These are phyloP conservation scores for Melanostoma scalare DNA, from an alignment of 2,888 invertebrate species.

Conservation along the genomic window DNA sequence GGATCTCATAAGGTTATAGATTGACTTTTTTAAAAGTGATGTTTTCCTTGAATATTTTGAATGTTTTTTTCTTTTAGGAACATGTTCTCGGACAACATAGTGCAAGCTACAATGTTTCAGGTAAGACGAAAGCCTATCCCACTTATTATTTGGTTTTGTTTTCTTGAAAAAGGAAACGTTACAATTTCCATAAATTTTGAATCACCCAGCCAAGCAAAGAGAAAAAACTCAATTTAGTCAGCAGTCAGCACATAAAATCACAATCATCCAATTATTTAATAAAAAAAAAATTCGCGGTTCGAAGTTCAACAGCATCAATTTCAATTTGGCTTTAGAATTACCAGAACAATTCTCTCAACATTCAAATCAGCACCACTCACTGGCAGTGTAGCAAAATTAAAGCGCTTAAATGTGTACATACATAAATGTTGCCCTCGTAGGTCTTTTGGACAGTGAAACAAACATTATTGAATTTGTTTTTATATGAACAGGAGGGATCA, in stretches of 20 bases:
- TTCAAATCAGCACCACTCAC: conserved; percentile 40
- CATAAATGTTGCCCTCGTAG: conserved; percentile 3
- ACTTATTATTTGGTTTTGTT: conserved; percentile 8
- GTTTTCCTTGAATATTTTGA: conserved; percentile 54
- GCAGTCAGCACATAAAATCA: conserved; percentile 39
- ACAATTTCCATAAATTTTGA: conserved; percentile 9
- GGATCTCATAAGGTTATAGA: conserved; percentile 91
- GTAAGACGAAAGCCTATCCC: conserved; percentile 80
- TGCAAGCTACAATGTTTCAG: conserved; percentile 92
- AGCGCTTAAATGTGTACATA: not conserved
- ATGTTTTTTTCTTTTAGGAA: conserved; percentile 86
- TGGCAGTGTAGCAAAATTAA: conserved; percentile 18
- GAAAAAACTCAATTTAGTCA: conserved; percentile 22
- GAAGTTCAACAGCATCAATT: conserved; percentile 67
- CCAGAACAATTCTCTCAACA: conserved; percentile 30
- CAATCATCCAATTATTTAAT: conserved; percentile 64
- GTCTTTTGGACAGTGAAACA: conserved; percentile 41
- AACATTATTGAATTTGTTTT: conserved; percentile 43
- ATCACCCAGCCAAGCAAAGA: conserved; percentile 27
- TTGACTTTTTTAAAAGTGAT: not conserved
- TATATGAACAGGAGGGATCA: conserved; percentile 24
- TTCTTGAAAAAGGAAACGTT: conserved; percentile 22
- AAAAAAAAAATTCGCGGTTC: conserved; percentile 52
- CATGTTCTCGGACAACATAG: conserved; percentile 95
- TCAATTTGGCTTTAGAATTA: conserved; percentile 53